Evolutionary conservation across 2,113 vertebrate genomes (phyloP).

Genomic region (Nicator chloris): DNA sequence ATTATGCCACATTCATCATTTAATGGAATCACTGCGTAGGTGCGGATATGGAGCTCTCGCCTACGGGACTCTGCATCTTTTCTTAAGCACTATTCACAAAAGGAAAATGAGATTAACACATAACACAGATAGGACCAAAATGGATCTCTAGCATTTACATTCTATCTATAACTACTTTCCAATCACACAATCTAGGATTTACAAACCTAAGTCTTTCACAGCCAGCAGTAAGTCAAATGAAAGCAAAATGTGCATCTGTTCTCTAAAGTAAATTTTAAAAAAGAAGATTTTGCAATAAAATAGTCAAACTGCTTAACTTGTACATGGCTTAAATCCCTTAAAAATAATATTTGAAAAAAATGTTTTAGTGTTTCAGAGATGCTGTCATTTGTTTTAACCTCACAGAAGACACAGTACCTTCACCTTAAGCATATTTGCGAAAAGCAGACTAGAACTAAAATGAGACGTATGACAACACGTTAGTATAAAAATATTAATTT

Average conservation of each 20-base stretch:
- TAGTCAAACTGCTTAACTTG: not conserved
- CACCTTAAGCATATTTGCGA: not conserved
- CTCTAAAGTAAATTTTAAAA: not conserved
- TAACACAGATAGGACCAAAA: not conserved
- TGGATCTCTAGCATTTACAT: not conserved
- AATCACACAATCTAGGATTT: not conserved
- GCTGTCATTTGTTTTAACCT: not conserved
- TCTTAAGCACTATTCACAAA: constrained; percentile 82
- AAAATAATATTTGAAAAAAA: not conserved
- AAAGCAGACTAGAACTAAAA: not conserved
- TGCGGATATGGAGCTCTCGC: constrained; percentile 92
- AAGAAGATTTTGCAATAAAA: not conserved
- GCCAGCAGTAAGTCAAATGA: not conserved
- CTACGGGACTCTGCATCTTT: constrained; percentile 95
- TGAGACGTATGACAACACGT: not conserved
- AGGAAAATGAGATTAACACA: not conserved
- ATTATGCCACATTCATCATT: constrained; percentile 98
- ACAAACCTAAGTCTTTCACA: not conserved
- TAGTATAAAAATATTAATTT: not conserved
- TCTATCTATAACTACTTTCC: not conserved
- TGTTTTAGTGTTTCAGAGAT: not conserved
- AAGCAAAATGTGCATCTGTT: not conserved
- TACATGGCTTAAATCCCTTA: not conserved
- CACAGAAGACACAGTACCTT: not conserved
- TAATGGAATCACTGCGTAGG: constrained; percentile 95